A percentile compares a stretch with the other conserved stretches of the same genome.
These are phyloP conservation scores for Asteroscopus sphinx DNA, from an alignment of 2,888 invertebrate species.

Conservation along the genomic window DNA sequence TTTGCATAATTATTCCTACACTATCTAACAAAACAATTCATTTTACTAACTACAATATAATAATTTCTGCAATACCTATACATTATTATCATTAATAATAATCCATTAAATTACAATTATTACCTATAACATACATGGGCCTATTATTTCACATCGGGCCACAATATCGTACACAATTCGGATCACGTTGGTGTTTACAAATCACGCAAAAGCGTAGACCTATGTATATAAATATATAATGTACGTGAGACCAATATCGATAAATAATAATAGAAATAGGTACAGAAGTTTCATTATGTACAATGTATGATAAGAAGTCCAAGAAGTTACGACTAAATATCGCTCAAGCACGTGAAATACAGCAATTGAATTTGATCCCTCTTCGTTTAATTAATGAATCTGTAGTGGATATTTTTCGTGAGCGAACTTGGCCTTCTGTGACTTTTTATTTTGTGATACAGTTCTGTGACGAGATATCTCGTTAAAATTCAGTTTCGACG, in stretches of 20 bases:
- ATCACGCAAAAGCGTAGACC: conserved; percentile 35
- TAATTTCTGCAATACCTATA: not conserved
- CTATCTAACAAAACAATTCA: too few relatives aligned
- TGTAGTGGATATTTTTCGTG: too few relatives aligned
- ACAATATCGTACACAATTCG: conserved; percentile 42
- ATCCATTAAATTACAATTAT: conserved; percentile 29
- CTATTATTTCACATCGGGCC: conserved; percentile 27
- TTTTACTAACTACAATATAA: not conserved
- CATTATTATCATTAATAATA: conserved; percentile 1
- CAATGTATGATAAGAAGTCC: not conserved
- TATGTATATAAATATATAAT: conserved; percentile 42
- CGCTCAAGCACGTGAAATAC: not conserved
- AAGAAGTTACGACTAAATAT: not conserved
- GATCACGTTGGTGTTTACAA: conserved; percentile 56
- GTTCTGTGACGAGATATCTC: conserved; percentile 3
- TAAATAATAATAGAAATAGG: conserved; percentile 9
- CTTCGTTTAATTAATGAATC: too few relatives aligned
- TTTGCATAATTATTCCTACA: too few relatives aligned
- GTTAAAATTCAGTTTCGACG: conserved; percentile 5
- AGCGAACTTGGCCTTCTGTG: not conserved
- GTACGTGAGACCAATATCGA: conserved; percentile 46
- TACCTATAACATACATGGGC: conserved; percentile 3
- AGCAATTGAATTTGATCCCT: too few relatives aligned
- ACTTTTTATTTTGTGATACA: conserved; percentile 1
- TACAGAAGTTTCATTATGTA: not conserved